A percentile compares a stretch with the other conserved stretches of the same genome.
These are phyloP conservation scores for Catajapyx aquilonaris DNA, from an alignment of 1,140 invertebrate genomes.

Conservation along the genomic window DNA sequence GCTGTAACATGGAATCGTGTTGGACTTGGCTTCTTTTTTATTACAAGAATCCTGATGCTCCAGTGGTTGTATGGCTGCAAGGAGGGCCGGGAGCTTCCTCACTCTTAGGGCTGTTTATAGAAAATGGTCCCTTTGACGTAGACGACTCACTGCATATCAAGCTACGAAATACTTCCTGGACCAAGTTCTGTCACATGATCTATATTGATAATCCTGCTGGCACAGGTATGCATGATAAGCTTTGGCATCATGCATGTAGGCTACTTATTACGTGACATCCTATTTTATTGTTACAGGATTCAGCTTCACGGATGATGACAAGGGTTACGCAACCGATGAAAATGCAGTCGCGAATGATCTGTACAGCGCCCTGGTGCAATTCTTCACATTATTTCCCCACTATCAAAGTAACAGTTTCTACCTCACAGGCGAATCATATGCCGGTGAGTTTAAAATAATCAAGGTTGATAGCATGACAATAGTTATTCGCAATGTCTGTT, in stretches of 20 bases:
- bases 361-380: slow-evolving; percentile 22
- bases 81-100: slow-evolving; percentile 55
- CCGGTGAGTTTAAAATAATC: no score
- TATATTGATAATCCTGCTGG: slow-evolving; percentile 78
- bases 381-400: slow-evolving; percentile 20
- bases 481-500: no score
- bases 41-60: no score
- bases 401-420: slow-evolving; percentile 20
- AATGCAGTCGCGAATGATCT: slow-evolving; percentile 23
- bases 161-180: slow-evolving; percentile 49
- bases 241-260: no score
- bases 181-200: slow-evolving; percentile 43
- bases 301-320: slow-evolving; percentile 15
- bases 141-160: slow-evolving; percentile 29
- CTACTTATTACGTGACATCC: no score
- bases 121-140: slow-evolving; percentile 55
- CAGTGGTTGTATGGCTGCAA: slow-evolving; percentile 67
- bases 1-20: no score
- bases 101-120: slow-evolving; percentile 55
- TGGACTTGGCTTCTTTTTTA: no score
- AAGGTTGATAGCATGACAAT: no score
- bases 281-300: no score
- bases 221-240: slow-evolving; percentile 25
- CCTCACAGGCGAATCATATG: slow-evolving; percentile 21
- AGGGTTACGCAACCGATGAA: slow-evolving; percentile 19